Conservation (phyloP, 2,113 vertebrate genomes). For the Caranx melampygus region DNA sequence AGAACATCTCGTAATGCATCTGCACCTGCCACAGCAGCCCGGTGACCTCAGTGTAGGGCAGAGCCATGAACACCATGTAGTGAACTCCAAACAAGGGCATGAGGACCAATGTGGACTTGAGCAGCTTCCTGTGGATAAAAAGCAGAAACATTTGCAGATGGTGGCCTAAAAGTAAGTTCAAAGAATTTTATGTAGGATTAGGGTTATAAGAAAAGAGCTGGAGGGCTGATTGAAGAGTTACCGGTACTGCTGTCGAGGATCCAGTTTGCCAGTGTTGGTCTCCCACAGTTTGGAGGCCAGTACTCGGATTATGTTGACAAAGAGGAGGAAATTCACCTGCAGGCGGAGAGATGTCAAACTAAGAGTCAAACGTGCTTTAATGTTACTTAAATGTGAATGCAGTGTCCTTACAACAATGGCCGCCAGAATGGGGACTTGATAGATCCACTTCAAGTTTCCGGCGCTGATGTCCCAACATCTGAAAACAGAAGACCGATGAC, state of each 20-base stretch:
- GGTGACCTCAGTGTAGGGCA: slow-evolving; percentile 86
- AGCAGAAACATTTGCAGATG: neutral
- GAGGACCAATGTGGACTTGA: slow-evolving; percentile 87
- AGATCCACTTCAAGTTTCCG: slow-evolving; percentile 89
- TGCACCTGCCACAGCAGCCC: slow-evolving; percentile 88
- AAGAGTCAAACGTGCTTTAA: neutral
- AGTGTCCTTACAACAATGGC: slow-evolving; percentile 83
- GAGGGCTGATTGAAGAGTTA: slow-evolving; percentile 40
- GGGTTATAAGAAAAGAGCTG: no score
- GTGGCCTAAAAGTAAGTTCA: neutral
- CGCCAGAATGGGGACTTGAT: slow-evolving; percentile 87
- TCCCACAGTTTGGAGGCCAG: slow-evolving; percentile 89
- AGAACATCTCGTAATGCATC: slow-evolving; percentile 92
- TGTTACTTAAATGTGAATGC: neutral
- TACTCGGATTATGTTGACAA: slow-evolving; percentile 87
- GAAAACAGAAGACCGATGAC: slow-evolving; percentile 1
- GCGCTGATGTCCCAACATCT: slow-evolving; percentile 90
- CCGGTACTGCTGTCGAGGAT: slow-evolving; percentile 88
- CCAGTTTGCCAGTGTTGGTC: slow-evolving; percentile 87
- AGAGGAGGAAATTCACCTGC: slow-evolving; percentile 88
- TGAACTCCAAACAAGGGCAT: slow-evolving; percentile 90
- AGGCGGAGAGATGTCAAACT: slow-evolving; percentile 5
- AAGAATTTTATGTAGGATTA: neutral
- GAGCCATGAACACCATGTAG: slow-evolving; percentile 89
- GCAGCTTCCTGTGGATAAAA: slow-evolving; percentile 81